Evolutionary conservation across 2,113 vertebrate genomes (phyloP).

Genomic region (Etheostoma cragini): DNA sequence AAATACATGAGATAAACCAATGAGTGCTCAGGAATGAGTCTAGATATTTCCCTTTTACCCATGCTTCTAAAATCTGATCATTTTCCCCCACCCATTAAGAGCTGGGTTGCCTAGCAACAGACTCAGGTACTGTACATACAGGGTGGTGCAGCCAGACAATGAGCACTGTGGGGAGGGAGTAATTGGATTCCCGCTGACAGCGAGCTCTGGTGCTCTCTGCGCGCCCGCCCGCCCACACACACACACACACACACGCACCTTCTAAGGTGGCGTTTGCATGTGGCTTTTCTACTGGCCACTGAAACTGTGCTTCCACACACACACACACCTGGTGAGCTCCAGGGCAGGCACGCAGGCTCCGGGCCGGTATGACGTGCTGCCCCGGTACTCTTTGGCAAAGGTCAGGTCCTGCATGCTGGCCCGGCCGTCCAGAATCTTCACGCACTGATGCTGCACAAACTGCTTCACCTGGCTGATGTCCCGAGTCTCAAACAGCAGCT

Average conservation of each 20-base stretch:
- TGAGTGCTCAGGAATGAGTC: constrained; percentile 29
- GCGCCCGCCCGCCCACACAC: neutral
- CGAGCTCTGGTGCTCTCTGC: neutral
- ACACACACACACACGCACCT: neutral
- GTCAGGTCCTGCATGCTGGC: constrained; percentile 98
- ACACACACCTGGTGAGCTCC: constrained; percentile 93
- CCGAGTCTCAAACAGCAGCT: constrained; percentile 97
- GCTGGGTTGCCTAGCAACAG: constrained; percentile 73
- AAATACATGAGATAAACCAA: constrained; percentile 3
- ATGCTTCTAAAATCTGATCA: constrained; percentile 50
- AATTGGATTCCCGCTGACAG: constrained; percentile 65
- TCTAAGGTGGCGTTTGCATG: neutral
- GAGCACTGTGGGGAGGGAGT: constrained; percentile 50
- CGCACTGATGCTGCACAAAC: constrained; percentile 94
- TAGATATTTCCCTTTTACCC: constrained; percentile 21
- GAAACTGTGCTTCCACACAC: neutral
- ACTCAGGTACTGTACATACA: constrained; percentile 69
- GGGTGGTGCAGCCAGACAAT: constrained; percentile 67
- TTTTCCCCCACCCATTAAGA: constrained; percentile 44
- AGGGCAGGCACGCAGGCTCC: constrained; percentile 95
- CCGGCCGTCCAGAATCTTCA: constrained; percentile 93
- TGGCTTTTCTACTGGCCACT: neutral
- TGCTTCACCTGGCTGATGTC: constrained; percentile 98
- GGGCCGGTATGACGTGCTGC: constrained; percentile 90
- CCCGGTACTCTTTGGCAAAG: constrained; percentile 98